Base-by-base conservation (phyloP, 1,140 invertebrate species). In the Gyrodactylus salaris region DNA sequence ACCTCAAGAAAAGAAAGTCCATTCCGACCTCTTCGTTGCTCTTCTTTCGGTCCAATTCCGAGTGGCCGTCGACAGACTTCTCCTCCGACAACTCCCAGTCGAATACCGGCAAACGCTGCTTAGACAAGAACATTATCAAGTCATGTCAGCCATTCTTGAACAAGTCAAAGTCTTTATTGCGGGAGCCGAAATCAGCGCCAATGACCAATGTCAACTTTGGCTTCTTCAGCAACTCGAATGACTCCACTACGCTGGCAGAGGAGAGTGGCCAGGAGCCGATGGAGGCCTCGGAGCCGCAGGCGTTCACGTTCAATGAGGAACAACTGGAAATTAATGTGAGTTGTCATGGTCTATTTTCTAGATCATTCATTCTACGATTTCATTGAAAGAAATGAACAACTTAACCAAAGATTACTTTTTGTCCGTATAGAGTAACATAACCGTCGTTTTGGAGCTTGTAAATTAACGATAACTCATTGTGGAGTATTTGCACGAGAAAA, bases 61-160 rank as follows among this genome's bases (percentile, higher is more conserved):
- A 54, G n/a, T 54, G 34, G 7, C 34, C 7, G 7, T 54, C 34
- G 7, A 54, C 34, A 54, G 34, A 54, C n/a, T 54, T 16, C n/a
- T 54, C 20, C 25, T 20, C 27, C 69, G 1, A n/a, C 1, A 34
- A 70, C 26, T 75, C 34, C 78, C 78, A 26, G 72, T 77, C 79
- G 27, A 77, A 76, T 70, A 79, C 78, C 68, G 78, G 78, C 2
- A 54, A 54, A 54, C 7, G n/a, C 7, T 54, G n/a, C n/a, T 16
- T 54, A 16, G 34, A 54, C 7, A 54, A 54, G 34, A 54, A 54
- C n/a, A 54, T 54, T 54, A 54, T 54, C n/a, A 54, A 54, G n/a
- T 54, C 34, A 54, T 54, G 34, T 54, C 34, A 54, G 7, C n/a
- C 7, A 16, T 16, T 16, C n/a, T n/a, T 16, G n/a, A 54, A n/a